Conservation (phyloP, 2,113 vertebrate species). For the Brienomyrus brachyistius region DNA sequence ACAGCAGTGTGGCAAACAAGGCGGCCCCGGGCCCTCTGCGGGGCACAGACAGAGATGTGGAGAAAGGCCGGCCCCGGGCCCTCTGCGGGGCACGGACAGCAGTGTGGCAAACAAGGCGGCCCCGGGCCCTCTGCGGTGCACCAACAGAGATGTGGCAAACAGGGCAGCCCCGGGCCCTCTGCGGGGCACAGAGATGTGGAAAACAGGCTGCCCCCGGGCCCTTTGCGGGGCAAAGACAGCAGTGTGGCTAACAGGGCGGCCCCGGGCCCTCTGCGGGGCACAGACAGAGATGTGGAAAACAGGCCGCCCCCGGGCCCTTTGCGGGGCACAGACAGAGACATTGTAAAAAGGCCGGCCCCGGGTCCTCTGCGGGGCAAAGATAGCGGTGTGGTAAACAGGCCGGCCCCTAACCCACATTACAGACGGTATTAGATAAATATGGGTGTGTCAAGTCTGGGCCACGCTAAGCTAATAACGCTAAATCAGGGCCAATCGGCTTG, state of each 20-base stretch:
- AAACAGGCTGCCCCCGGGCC: neutral
- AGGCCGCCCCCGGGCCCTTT: neutral
- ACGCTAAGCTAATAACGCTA: slow-evolving; percentile 69
- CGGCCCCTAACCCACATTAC: slow-evolving; percentile 50
- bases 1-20: neutral
- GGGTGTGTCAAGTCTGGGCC: slow-evolving; percentile 72
- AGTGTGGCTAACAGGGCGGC: no score
- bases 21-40: neutral
- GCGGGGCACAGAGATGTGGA: neutral
- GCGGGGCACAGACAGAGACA: neutral
- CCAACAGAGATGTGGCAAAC: neutral
- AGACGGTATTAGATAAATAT: slow-evolving; percentile 87
- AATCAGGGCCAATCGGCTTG: slow-evolving; percentile 50
- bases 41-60: neutral
- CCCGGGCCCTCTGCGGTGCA: neutral
- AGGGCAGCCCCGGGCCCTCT: neutral
- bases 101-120: no score
- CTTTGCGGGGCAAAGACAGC: neutral
- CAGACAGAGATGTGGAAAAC: neutral
- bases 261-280: neutral
- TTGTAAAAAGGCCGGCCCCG: neutral
- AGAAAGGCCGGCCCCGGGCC: neutral
- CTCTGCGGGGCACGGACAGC: no score
- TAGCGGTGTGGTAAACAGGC: neutral
- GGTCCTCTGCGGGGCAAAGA: neutral